Percentiles rank a stretch among this genome's conserved stretches.
Evolutionary conservation across 2,113 vertebrate species (phyloP).

Genomic region (Hippotragus niger): DNA sequence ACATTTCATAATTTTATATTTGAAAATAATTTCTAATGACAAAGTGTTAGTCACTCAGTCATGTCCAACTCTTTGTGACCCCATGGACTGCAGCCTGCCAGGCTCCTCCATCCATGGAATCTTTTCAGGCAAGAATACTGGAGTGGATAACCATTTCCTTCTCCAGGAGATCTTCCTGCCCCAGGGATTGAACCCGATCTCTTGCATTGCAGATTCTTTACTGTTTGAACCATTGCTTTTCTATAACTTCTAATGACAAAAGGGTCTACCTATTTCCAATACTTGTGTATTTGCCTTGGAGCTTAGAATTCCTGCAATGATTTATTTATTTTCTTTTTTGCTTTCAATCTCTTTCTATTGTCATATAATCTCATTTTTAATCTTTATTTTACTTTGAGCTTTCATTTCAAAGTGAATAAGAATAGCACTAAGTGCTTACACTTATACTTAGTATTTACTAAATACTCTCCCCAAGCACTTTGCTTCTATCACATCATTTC

Average conservation of each 20-base stretch:
- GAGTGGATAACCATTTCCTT: background rate
- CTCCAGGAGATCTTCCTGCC: background rate
- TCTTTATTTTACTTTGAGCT: background rate
- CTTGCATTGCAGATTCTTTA: background rate
- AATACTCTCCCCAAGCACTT: background rate
- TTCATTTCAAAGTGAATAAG: background rate
- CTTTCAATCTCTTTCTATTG: background rate
- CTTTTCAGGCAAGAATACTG: background rate
- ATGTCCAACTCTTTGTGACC: background rate
- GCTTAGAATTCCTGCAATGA: background rate
- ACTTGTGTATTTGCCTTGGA: background rate
- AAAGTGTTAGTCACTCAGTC: background rate
- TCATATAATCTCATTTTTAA: background rate
- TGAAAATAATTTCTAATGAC: constrained; percentile 2
- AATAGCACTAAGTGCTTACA: background rate
- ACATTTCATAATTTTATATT: background rate
- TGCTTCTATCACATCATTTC: background rate
- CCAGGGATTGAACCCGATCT: background rate
- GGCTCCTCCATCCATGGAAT: background rate
- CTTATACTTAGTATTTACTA: background rate
- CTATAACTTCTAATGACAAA: background rate
- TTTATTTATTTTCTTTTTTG: background rate
- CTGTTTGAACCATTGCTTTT: background rate
- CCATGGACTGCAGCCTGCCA: background rate
- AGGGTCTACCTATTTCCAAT: background rate